Evolutionary conservation across 2,888 invertebrate species (phyloP), one percentile per base, ranked within the genome.

Genomic region (Plutella xylostella): DNA sequence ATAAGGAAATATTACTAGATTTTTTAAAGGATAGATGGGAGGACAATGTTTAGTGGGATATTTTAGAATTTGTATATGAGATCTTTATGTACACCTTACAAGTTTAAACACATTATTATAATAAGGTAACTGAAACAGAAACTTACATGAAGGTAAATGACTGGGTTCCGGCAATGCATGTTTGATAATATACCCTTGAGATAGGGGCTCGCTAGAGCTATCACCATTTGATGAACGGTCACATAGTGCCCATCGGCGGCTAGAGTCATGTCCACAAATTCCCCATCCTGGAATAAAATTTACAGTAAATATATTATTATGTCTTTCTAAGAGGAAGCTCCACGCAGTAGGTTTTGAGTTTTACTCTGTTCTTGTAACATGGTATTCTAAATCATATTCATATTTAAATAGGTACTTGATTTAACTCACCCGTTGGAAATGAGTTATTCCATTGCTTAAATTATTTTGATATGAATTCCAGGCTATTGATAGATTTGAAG

Each of bases 241-340:
- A 56, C 53, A 21, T 48, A 30, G 42, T 50, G 50, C 17, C 52
- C 52, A 45, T 52, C 52, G 3, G 52, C 52, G 21, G 52, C 55
- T 20, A 56, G 18, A 2, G 55, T 56, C 45, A 56, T 37, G 38
- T 56, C 55, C 33, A 56, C 55, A 46, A 56, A 54, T 20, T 56
- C 55, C 5, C 50, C 54, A 42, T 45, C 51, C 55, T 56, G 49
- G 14, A 48, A 46, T 15, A 2, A 41, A 31, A 22, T 5, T 18
- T n/a, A 34, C 6, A 18, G n/a, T 17, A 28, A 4, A 4, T 4
- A 28, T 9, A 4, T 28, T 28, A n/a, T n/a, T n/a, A n/a, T n/a
- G n/a, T n/a, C n/a, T n/a, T n/a, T n/a, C n/a, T n/a, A n/a, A n/a
- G n/a, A n/a, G n/a, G n/a, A n/a, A n/a, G n/a, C n/a, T n/a, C n/a